Base-by-base conservation (phyloP, 2,888 invertebrate species). In the Nipponacmea schrenckii region DNA sequence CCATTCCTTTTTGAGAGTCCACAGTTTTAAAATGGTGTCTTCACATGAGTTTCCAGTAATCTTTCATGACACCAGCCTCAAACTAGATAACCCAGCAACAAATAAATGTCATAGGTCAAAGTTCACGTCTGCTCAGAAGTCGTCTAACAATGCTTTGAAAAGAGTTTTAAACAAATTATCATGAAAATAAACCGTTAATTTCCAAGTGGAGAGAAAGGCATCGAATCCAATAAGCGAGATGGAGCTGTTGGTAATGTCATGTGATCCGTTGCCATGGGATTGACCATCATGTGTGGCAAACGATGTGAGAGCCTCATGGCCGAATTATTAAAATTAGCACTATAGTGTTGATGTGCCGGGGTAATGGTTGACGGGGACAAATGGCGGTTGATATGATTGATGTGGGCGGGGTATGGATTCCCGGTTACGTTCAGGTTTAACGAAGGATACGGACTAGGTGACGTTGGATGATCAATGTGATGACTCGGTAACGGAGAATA, bases 201-300 rank as follows among this genome's bases (percentile, higher is more conserved):
- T 20, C 65, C 27, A 12, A 39, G 27, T 65, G 44, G 45, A 45
- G 65, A 45, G 56, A 56, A 56, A 56, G 56, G 56, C 56, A 56
- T 56, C 14, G 70, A 56, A 50, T 64, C 65, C 7, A 45, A 31
- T 39, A 69, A 45, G 26, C 65, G 31, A 45, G 62, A 63, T 20
- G 68, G 68, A 26, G 63, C 63, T 27, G 62, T 69, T 63, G 68
- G 68, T 63, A 69, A 69, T 62, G 68, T 69, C 68, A 69, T 69
- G 63, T 69, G 68, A 63, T 48, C 62, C 17, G 68, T 39, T n/a
- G 68, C 56, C 56, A 56, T 63, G 46, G 68, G 63, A 62, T 63
- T 44, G 20, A 63, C 27, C 68, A 69, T 63, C 68, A 69, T 69
- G 46, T 62, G 68, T 15, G 68, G 62, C 68, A 69, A 39, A 10